Percentiles rank a stretch among this genome's conserved stretches.
Conservation (phyloP, 2,113 vertebrate species). For the Cervus canadensis region DNA sequence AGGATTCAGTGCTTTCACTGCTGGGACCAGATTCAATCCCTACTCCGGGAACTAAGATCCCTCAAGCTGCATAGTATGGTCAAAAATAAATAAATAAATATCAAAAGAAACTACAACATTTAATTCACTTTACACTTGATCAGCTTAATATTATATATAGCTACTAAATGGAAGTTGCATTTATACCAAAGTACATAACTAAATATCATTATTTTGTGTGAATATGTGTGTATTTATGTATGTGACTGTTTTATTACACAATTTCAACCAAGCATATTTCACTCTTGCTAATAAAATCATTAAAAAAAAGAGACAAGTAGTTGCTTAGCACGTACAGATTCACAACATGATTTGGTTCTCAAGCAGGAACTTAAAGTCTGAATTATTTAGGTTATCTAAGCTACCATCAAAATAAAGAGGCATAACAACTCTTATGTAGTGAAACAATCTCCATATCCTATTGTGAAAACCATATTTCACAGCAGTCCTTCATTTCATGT, state of each 20-base stretch:
- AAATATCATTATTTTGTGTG: not conserved
- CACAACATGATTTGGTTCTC: not conserved
- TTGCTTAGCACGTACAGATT: not conserved
- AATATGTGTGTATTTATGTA: not conserved
- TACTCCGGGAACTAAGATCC: not conserved
- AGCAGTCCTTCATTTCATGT: not conserved
- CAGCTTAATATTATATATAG: not conserved
- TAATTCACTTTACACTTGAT: not conserved
- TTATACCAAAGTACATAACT: not conserved
- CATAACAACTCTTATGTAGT: not conserved
- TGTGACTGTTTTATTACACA: not conserved
- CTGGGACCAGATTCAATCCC: not conserved
- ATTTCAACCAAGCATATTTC: not conserved
- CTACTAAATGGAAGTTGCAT: not conserved
- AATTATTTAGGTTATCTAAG: slow-evolving; percentile 50
- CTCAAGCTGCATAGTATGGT: not conserved
- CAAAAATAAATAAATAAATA: not conserved
- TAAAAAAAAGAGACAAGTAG: not conserved
- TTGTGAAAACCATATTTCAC: slow-evolving; percentile 18
- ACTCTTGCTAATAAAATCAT: not conserved
- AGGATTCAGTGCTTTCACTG: not conserved
- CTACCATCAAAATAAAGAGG: slow-evolving; percentile 29
- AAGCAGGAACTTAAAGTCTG: not conserved
- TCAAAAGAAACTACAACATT: not conserved
- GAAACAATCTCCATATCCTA: not conserved